phyloP scores from a whole-genome alignment of 2,888 invertebrate genomes.

The Cephalotes varians region DNA sequence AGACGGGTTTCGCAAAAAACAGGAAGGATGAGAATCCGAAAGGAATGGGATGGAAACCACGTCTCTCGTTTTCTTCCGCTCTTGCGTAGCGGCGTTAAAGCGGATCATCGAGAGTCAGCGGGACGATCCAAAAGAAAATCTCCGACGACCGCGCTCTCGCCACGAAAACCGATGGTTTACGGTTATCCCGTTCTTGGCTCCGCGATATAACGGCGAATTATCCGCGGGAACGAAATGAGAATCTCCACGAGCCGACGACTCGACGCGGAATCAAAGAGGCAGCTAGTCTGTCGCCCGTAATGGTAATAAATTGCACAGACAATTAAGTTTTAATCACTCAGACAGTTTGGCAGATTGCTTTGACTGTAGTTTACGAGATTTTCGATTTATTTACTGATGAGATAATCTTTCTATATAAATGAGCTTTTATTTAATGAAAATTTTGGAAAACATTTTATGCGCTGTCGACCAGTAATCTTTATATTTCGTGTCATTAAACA shows the following conservation, averaged over 20 bases:
- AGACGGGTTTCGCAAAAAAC: slow-evolving; percentile 66
- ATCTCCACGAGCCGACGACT: slow-evolving; percentile 2
- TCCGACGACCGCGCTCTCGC: slow-evolving; percentile 11
- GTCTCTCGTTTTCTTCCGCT: slow-evolving; percentile 39
- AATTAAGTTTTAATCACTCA: slow-evolving; percentile 33
- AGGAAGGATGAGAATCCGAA: slow-evolving; percentile 36
- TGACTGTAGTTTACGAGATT: not conserved
- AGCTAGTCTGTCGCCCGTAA: slow-evolving; percentile 1
- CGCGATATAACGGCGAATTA: slow-evolving; percentile 32
- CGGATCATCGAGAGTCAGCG: slow-evolving; percentile 53
- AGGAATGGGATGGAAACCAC: slow-evolving; percentile 43
- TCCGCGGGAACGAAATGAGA: slow-evolving; percentile 31
- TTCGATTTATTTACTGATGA: not conserved
- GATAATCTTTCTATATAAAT: not conserved
- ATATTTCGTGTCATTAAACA: not conserved
- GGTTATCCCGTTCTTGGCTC: slow-evolving; percentile 27
- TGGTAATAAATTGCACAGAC: slow-evolving; percentile 13
- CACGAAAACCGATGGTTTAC: slow-evolving; percentile 40
- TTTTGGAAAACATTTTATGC: not conserved
- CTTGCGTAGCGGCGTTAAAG: slow-evolving; percentile 45
- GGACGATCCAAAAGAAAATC: slow-evolving; percentile 44
- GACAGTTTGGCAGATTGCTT: slow-evolving; percentile 7
- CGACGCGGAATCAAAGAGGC: slow-evolving; percentile 17
- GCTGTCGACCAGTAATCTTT: not conserved
- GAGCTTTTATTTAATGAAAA: not conserved